A percentile compares a stretch with the other conserved stretches of the same genome.
Evolutionary conservation across 2,888 invertebrate genomes (phyloP).

Genomic region (Hipparchia sbordonii): DNA sequence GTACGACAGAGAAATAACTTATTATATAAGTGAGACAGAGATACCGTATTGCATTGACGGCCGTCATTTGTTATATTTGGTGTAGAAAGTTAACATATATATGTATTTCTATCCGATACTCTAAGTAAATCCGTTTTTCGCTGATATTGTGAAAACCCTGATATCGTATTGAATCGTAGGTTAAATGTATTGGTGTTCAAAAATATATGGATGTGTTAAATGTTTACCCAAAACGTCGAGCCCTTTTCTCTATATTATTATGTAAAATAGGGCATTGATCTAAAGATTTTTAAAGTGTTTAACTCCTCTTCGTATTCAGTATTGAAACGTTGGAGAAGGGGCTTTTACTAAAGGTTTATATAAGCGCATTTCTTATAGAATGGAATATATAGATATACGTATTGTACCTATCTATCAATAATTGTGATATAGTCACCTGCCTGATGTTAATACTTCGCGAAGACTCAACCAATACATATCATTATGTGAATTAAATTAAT

Average conservation of each 20-base stretch:
- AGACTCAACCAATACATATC: constrained; percentile 48
- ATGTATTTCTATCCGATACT: not conserved
- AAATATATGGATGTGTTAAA: constrained; percentile 23
- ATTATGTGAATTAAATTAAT: constrained; percentile 44
- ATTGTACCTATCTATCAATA: constrained; percentile 36
- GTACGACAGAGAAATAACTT: not conserved
- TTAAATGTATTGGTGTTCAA: constrained; percentile 36
- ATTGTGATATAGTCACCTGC: constrained; percentile 46
- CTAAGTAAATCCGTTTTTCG: constrained; percentile 24
- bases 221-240: constrained; percentile 24
- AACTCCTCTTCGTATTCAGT: constrained; percentile 29
- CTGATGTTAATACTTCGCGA: constrained; percentile 42
- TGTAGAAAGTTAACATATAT: not conserved
- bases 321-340: constrained; percentile 24
- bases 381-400: constrained; percentile 34
- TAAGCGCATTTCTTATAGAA: constrained; percentile 38
- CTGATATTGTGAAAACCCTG: constrained; percentile 36
- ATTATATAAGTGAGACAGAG: not conserved
- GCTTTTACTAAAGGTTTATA: constrained; percentile 41
- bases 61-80: not conserved
- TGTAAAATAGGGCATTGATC: constrained; percentile 16
- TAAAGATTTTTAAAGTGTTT: constrained; percentile 28
- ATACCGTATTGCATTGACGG: too few species aligned
- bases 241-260: constrained; percentile 3
- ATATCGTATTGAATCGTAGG: constrained; percentile 27